Conservation (phyloP, 2,888 invertebrate genomes). For the Pegoplata infirma region DNA sequence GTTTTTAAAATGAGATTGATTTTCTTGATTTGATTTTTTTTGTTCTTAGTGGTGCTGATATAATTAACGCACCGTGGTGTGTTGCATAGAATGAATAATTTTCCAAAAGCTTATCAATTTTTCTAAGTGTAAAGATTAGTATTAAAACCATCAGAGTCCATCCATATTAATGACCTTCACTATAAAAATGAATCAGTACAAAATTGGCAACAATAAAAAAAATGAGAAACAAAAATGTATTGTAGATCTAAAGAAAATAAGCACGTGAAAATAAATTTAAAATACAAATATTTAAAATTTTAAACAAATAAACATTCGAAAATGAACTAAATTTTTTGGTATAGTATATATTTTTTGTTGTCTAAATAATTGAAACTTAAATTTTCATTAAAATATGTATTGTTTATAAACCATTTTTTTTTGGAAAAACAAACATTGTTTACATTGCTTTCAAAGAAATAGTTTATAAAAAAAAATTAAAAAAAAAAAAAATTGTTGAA, state of each 20-base stretch:
- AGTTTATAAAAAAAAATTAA: no score
- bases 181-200: neutral
- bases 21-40: no score
- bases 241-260: neutral
- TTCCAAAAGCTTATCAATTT: no score
- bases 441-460: neutral
- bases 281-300: neutral
- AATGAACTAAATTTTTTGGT: no score
- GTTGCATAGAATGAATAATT: no score
- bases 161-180: neutral
- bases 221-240: no score
- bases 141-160: neutral
- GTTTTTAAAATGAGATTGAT: no score
- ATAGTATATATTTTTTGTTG: neutral
- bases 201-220: neutral
- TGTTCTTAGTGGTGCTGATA: no score
- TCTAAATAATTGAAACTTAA: neutral
- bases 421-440: slow-evolving; percentile 3
- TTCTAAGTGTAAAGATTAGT: neutral
- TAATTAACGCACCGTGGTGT: no score
- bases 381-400: neutral
- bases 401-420: slow-evolving; percentile 6
- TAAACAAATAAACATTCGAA: neutral
- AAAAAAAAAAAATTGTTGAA: no score
- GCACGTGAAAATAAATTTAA: neutral